Percentiles rank a stretch among this genome's conserved stretches.
Evolutionary conservation across 30 jellyfish, hydroid and myxozoan species (phyloP).

Genomic region (Cassiopea andromeda): DNA sequence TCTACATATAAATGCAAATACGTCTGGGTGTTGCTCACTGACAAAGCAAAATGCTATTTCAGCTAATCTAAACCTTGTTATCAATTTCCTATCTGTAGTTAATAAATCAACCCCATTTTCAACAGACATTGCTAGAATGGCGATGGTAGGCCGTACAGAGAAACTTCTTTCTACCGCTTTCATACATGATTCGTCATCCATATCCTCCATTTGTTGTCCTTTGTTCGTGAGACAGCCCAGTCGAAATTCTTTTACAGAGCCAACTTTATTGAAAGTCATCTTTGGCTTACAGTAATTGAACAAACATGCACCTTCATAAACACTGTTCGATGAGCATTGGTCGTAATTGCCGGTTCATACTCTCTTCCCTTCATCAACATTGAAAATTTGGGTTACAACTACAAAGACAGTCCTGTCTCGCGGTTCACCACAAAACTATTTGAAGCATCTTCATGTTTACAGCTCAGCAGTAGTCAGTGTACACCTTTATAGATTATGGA

Average conservation of each 20-base stretch:
- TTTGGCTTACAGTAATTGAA: background rate
- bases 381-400: background rate
- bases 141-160: background rate
- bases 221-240: background rate
- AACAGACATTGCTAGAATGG: constrained; percentile 9
- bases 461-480: background rate
- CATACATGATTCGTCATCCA: background rate
- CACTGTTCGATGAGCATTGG: background rate
- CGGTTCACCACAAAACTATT: background rate
- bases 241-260: background rate
- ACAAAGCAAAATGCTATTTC: constrained; percentile 16
- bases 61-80: background rate
- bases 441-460: background rate
- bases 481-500: too few relatives aligned
- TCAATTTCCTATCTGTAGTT: background rate
- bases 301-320: background rate
- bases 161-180: background rate
- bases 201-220: background rate
- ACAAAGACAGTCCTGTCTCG: background rate
- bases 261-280: background rate
- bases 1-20: constrained; percentile 17
- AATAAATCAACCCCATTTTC: constrained; percentile 14
- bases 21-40: constrained; percentile 16
- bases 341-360: too few relatives aligned
- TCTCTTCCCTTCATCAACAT: too few relatives aligned